phyloP scores from a whole-genome alignment of 2,797 vertebrate species.

The Loriculus beryllinus region DNA sequence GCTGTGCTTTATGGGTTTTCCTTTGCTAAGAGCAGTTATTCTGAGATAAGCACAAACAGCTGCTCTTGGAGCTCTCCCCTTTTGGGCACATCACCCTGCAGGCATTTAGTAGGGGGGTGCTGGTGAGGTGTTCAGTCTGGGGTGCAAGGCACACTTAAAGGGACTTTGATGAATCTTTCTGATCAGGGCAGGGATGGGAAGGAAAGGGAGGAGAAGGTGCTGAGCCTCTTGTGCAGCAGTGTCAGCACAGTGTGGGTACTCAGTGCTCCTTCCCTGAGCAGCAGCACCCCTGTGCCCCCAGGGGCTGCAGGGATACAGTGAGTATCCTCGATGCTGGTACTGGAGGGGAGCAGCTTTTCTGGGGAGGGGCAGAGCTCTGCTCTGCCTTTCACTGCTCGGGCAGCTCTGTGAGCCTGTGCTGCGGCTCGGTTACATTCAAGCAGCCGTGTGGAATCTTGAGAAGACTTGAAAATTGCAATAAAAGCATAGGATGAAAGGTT shows the following conservation, averaged over 20 bases:
- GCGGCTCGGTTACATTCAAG: background rate
- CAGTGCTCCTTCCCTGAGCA: background rate
- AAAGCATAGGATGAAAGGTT: conserved; percentile 16
- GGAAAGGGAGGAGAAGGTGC: background rate
- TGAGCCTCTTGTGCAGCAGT: background rate
- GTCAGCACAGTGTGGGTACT: background rate
- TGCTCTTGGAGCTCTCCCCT: background rate
- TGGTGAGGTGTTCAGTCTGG: background rate
- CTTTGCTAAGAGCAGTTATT: background rate
- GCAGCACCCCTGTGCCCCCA: background rate
- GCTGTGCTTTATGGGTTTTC: background rate
- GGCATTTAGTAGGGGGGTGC: background rate
- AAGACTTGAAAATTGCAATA: conserved; percentile 9
- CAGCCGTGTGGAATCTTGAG: background rate
- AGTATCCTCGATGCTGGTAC: accelerated
- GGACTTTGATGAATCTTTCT: background rate
- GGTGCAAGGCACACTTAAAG: background rate
- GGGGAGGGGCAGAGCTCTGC: background rate
- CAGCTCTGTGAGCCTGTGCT: background rate
- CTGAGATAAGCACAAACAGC: background rate
- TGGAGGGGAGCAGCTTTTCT: background rate
- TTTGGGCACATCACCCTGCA: background rate
- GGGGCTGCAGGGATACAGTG: background rate
- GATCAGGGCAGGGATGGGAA: background rate
- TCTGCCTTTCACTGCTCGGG: background rate